Base-by-base conservation (phyloP, 2,888 invertebrate genomes). In the Perizoma flavofasciatum region DNA sequence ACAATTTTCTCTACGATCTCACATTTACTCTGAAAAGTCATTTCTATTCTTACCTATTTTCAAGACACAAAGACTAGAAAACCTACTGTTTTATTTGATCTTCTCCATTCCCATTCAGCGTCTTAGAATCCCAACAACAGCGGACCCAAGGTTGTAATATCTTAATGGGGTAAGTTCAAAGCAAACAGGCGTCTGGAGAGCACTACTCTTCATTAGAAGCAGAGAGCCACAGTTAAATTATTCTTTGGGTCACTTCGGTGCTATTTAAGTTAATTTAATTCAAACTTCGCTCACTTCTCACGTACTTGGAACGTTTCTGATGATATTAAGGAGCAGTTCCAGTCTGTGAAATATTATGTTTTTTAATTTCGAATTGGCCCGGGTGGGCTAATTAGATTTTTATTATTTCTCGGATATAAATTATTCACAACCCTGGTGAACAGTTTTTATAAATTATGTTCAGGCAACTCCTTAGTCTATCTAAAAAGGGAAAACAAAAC, bases 191-290 rank as follows among this genome's bases (percentile, higher is more conserved):
- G 82, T 77, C 88, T 77, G 63, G 90, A 86, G 90, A 74, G 83
- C 77, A 89, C 81, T 88, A 85, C 78, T 89, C 88, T 89, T 89
- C 89, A 90, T 91, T 91, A 91, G 78, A 70, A 72, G 75, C 77
- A 74, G 83, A 81, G 82, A 83, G 78, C 82, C 85, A 75, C 80
- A 72, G 78, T 79, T 88, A 85, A 88, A 89, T 89, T 88, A 90
- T 89, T 88, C 89, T 89, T 89, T 74, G 78, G 90, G 91, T 90
- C 90, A 89, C 90, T 89, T 87, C 72, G 86, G 88, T 81, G 81
- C 87, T 85, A 85, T 88, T 89, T 86, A 81, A 86, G 85, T 83
- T 87, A 89, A 89, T 89, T 90, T 88, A 89, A 89, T 88, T 81
- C 81, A 69, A 86, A 89, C 83, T 88, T 86, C 71, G 77, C 74